Evolutionary conservation across 2,888 invertebrate species (phyloP).

Genomic region (Bombyx huttoni): DNA sequence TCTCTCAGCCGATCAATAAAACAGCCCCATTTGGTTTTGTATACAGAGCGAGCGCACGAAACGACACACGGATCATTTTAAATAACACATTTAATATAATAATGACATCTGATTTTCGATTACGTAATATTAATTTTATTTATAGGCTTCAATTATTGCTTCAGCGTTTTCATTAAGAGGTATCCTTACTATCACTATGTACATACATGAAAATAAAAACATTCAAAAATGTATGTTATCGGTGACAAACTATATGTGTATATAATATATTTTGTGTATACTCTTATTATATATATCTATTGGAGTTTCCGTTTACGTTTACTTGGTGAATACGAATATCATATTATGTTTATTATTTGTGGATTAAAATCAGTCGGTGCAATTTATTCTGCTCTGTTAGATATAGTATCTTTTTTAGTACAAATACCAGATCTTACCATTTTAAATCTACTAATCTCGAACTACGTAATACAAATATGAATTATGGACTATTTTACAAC

Average conservation of each 20-base stretch:
- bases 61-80: background rate
- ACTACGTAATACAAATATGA: background rate
- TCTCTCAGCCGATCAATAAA: too few relatives aligned
- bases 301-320: background rate
- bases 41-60: background rate
- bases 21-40: too few relatives aligned
- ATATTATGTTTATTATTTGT: background rate
- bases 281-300: background rate
- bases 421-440: background rate
- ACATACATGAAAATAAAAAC: background rate
- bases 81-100: background rate
- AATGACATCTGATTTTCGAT: background rate
- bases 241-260: background rate
- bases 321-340: background rate
- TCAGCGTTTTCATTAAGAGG: background rate
- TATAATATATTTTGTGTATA: background rate
- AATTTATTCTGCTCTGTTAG: background rate
- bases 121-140: background rate
- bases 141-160: background rate
- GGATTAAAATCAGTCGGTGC: background rate
- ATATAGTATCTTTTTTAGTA: background rate
- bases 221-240: background rate
- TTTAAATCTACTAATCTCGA: background rate
- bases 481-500: background rate
- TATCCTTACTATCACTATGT: background rate